Evolutionary conservation across 2,888 invertebrate species (phyloP).

Genomic region (Pristionchus entomophagus): DNA sequence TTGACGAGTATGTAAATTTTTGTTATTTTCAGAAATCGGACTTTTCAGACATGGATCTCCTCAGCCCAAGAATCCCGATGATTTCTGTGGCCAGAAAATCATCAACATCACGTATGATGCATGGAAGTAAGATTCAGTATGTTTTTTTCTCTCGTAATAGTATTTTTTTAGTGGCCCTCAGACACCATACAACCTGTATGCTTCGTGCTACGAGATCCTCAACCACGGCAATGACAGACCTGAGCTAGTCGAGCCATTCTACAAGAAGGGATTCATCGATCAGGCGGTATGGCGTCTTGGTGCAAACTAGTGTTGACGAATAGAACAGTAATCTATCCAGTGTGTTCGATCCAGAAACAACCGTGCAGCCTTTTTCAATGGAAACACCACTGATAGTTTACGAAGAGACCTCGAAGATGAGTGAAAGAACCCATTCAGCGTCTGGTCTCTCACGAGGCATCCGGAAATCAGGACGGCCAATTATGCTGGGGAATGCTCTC

Average conservation of each 20-base stretch:
- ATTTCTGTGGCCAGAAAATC: constrained; percentile 55
- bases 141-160: too few species aligned
- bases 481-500: constrained; percentile 50
- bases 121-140: background rate
- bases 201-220: constrained; percentile 56
- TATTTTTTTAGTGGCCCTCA: background rate
- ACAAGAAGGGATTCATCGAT: constrained; percentile 11
- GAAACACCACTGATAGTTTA: too few species aligned
- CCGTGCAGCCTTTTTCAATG: too few species aligned
- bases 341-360: background rate
- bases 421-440: constrained; percentile 13
- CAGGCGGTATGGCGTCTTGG: background rate
- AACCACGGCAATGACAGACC: background rate
- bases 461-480: constrained; percentile 53
- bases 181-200: constrained; percentile 58
- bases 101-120: constrained; percentile 49
- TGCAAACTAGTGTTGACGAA: too few species aligned
- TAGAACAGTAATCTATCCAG: too few species aligned
- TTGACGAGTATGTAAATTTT: constrained; percentile 5
- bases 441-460: constrained; percentile 42
- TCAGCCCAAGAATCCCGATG: constrained; percentile 53
- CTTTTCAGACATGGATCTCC: background rate
- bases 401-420: too few species aligned
- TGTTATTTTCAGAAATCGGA: too few species aligned
- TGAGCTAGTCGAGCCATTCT: constrained; percentile 12